phyloP scores from a whole-genome alignment of 2,888 invertebrate genomes.

The Girardia tigrina region DNA sequence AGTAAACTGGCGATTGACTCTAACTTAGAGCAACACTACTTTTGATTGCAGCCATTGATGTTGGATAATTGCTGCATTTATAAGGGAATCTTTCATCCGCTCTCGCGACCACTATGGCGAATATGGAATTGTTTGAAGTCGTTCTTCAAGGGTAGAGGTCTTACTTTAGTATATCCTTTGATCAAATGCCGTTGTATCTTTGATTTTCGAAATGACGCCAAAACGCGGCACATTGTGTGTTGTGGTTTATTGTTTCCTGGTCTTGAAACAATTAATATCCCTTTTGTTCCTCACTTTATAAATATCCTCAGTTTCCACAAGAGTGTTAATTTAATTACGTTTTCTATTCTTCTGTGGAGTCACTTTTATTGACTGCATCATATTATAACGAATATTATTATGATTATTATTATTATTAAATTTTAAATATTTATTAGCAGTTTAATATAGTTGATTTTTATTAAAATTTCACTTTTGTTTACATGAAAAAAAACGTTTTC shows the following conservation, averaged over 20 bases:
- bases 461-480: too few species aligned
- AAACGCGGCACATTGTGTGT: not conserved
- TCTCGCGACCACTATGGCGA: conserved; percentile 10
- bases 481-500: too few species aligned
- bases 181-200: not conserved
- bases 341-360: too few species aligned
- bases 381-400: not conserved
- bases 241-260: not conserved
- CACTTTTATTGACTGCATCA: too few species aligned
- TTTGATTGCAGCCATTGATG: conserved; percentile 13
- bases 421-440: too few species aligned
- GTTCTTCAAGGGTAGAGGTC: conserved; percentile 8
- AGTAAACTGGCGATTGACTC: conserved; percentile 3
- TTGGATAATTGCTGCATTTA: conserved; percentile 23
- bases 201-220: conserved; percentile 12
- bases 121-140: conserved; percentile 15
- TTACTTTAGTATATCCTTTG: not conserved
- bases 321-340: too few species aligned
- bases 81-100: conserved; percentile 3
- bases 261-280: not conserved
- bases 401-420: not conserved
- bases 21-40: not conserved
- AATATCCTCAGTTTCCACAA: too few species aligned
- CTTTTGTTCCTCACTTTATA: not conserved
- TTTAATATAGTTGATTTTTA: too few species aligned